Conservation (phyloP, 2,888 invertebrate genomes). For the Scaptomyza polygonia region DNA sequence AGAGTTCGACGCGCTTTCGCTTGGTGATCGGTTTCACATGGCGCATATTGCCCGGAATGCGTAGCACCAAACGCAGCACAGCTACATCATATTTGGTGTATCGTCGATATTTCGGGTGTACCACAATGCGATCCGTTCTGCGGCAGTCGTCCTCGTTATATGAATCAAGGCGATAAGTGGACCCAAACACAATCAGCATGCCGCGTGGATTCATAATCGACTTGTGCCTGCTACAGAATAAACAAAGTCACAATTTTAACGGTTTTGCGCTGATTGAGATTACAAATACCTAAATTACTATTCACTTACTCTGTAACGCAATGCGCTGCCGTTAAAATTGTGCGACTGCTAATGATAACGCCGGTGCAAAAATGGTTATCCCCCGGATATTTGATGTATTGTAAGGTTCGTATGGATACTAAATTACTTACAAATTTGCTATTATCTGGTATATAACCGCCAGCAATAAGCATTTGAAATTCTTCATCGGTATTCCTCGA, state of each 20-base stretch:
- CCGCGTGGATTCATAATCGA: conserved; percentile 46
- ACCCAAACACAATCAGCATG: conserved; percentile 47
- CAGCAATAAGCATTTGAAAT: conserved; percentile 59
- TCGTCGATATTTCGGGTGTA: conserved; percentile 56
- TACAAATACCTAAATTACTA: too few relatives aligned
- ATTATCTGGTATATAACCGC: conserved; percentile 39
- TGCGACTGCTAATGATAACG: conserved; percentile 51
- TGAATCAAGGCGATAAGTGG: conserved; percentile 1
- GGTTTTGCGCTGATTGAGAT: too few relatives aligned
- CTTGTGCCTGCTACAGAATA: conserved; percentile 40
- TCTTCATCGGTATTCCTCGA: conserved; percentile 38
- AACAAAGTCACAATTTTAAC: background rate
- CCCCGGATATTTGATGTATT: conserved; percentile 31
- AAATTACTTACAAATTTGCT: conserved; percentile 22
- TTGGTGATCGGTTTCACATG: conserved; percentile 32
- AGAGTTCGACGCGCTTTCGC: background rate
- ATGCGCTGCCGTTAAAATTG: conserved; percentile 61
- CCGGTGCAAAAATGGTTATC: conserved; percentile 68
- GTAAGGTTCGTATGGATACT: conserved; percentile 58
- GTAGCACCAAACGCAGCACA: conserved; percentile 21
- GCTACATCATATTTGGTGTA: conserved; percentile 51
- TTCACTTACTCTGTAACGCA: conserved; percentile 62
- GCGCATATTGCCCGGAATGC: conserved; percentile 39
- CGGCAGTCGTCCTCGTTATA: conserved; percentile 13
- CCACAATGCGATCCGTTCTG: conserved; percentile 29